Evolutionary conservation across 2,888 invertebrate genomes (phyloP), one percentile per base, ranked within the genome.

Genomic region (Pristionchus arcanus): DNA sequence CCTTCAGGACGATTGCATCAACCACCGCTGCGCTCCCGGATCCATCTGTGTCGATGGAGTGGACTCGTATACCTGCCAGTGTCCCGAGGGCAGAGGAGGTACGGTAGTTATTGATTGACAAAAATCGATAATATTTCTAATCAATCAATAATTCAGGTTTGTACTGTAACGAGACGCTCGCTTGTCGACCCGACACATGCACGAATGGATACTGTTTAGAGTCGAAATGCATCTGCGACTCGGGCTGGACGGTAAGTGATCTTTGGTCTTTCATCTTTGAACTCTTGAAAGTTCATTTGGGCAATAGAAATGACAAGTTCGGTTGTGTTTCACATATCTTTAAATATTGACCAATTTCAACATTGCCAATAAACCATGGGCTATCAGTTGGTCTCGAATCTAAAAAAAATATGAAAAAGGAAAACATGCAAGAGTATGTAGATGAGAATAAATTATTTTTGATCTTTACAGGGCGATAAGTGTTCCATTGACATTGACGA

Each of bases 41-140:
- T 98, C 98, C 81, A 98, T 98, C 0, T 99, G 99, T 95, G 97
- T 98, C 93, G 99, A 99, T 95, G 97, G 98, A 89, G 98, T 98
- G 49, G 98, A 98, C 13, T 97, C 97, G 92, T 99, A 98, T 96
- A 97, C 97, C 95, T 99, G 99, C 96, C 97, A 97, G 92, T 99
- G 99, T 95, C 98, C 98, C 5, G 97, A 97, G 1, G 98, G 98
- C 89, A 98, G 98, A 96, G 98, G 98, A 92, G 98, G 98, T 97
- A 95, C 96, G 81, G 90, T 59, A 37, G 42, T 86, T 86, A 37
- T 53, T 34, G 53, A 68, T 49, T 49, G 42, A n/a, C 13, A n/a
- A 25, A 37, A 68, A 68, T 34, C 68, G 68, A 68, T 31, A 59
- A 37, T 55, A 7, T 11, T 16, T n/a, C 37, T 13, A 53, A 49